Conservation (phyloP, 2,888 invertebrate species). For the Stenchaetothrips biformis region DNA sequence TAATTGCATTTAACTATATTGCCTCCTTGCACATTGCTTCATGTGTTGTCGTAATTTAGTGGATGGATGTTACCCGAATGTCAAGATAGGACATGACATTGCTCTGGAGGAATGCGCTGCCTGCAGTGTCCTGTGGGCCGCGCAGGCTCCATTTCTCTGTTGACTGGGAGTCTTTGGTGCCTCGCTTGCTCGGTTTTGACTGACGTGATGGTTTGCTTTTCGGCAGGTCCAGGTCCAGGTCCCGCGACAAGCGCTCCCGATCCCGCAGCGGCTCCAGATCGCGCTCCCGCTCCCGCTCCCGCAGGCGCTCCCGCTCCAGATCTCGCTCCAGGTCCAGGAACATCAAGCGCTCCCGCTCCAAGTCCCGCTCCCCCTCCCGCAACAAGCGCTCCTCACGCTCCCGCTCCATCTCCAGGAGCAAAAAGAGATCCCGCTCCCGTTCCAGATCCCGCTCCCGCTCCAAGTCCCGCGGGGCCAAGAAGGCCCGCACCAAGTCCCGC, state of each 20-base stretch:
- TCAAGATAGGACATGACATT: constrained; percentile 3
- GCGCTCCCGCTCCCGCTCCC: not conserved
- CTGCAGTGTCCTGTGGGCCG: not conserved
- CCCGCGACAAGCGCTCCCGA: not conserved
- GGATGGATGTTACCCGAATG: not conserved
- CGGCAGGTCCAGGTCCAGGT: not conserved
- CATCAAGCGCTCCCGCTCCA: not conserved
- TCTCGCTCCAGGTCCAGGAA: constrained; percentile 12
- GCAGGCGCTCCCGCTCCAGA: not conserved
- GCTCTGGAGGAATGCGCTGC: not conserved
- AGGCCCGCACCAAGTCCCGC: not conserved
- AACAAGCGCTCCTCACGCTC: not conserved
- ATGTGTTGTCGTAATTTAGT: not conserved
- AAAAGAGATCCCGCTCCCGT: not conserved
- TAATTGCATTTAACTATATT: constrained; percentile 7
- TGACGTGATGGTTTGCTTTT: not conserved
- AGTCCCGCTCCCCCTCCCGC: not conserved
- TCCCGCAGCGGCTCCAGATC: not conserved
- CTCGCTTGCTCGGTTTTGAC: not conserved
- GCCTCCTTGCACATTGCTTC: constrained; percentile 1
- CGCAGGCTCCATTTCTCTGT: not conserved
- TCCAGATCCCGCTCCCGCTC: not conserved
- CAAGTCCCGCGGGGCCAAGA: not conserved
- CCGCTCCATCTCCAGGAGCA: not conserved
- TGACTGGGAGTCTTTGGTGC: not conserved